Evolutionary conservation across 2,888 invertebrate species (phyloP), one percentile per base, ranked within the genome.

Genomic region (Campoplex capitator): DNA sequence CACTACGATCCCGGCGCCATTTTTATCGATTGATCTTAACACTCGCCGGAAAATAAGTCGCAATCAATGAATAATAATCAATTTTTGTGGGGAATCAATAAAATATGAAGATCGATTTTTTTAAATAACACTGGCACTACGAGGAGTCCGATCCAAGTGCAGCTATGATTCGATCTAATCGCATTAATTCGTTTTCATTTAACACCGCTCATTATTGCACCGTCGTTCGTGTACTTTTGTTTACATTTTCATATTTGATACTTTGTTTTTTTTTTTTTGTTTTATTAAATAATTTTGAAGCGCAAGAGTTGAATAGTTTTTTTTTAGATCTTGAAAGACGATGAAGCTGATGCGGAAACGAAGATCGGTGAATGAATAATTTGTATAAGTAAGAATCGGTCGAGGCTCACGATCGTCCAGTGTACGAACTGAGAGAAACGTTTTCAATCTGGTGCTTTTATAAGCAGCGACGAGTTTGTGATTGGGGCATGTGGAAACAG

Each of bases 361-460:
- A 18, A 35, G n/a, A 67, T 2, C 48, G 32, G 13, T 28, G 58
- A 58, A 58, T 58, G 38, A 38, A 7, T 11, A 32, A 62, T 32
- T 32, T 62, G 32, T n/a, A n/a, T 62, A 62, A 62, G 6, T 16
- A 3, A 42, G 11, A 70, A 58, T 70, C 13, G 76, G 35, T 18
- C 54, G 48, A 84, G 83, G 86, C 83, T 75, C 73, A 68, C 68
- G 84, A 88, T 85, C 68, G 81, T 87, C 85, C 80, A 77, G 48
- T 86, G 83, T 83, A 84, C 62, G 88, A 90, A 93, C 92, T 92
- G 92, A 93, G 91, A 89, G 91, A 90, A 89, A 91, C 89, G 90
- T 91, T 91, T 90, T 90, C 86, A 86, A 88, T 89, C 85, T 89
- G 90, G 88, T 87, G 90, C 92, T 92, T 92, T 93, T 93, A 93